phyloP scores from a whole-genome alignment of 2,797 vertebrate species.

The Falco biarmicus region DNA sequence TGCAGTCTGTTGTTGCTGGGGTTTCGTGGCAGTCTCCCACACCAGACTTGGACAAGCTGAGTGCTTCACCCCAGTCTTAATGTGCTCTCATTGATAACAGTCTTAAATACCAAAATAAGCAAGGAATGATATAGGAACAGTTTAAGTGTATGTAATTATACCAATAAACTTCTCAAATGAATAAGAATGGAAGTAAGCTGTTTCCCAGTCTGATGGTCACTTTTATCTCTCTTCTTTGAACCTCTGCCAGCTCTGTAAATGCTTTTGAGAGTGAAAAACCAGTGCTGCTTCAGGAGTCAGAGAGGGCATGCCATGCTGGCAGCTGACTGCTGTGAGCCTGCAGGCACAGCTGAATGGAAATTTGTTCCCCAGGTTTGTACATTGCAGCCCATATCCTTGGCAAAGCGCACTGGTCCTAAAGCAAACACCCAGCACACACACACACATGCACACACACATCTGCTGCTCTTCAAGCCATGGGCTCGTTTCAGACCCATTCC shows the following conservation, averaged over 20 bases:
- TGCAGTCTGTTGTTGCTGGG: no score
- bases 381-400: not conserved
- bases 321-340: not conserved
- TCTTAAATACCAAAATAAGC: not conserved
- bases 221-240: not conserved
- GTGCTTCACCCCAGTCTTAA: not conserved
- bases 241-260: not conserved
- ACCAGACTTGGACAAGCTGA: not conserved
- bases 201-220: not conserved
- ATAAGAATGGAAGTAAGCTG: not conserved
- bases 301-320: not conserved
- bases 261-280: not conserved
- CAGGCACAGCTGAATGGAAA: not conserved
- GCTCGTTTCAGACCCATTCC: not conserved
- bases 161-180: not conserved
- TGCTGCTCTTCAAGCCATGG: not conserved
- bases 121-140: not conserved
- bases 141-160: not conserved
- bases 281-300: not conserved
- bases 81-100: not conserved
- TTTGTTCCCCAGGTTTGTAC: not conserved
- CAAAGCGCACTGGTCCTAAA: not conserved
- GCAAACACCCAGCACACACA: not conserved
- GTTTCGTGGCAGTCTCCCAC: not conserved
- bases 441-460: rapidly evolving